Evolutionary conservation across 2,888 invertebrate genomes (phyloP).

Genomic region (Taphrorychus bicolor): DNA sequence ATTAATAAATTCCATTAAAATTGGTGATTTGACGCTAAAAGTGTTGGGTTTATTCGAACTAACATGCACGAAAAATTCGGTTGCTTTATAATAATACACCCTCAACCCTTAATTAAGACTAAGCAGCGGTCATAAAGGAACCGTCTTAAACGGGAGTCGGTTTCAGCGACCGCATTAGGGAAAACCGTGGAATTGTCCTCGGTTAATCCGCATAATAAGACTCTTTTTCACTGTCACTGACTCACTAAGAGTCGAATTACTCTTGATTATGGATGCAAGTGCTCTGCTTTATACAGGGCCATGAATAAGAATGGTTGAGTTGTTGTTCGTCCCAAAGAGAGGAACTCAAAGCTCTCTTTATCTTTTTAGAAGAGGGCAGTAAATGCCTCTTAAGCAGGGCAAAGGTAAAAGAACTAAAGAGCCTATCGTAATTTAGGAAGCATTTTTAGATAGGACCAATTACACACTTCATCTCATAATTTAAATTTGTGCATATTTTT

Average conservation of each 20-base stretch:
- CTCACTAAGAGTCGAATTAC: constrained; percentile 51
- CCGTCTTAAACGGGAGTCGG: constrained; percentile 16
- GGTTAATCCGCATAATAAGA: constrained; percentile 57
- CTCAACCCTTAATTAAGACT: constrained; percentile 19
- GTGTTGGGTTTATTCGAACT: neutral
- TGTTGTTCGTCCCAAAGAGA: neutral
- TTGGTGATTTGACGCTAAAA: neutral
- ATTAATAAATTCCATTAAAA: constrained; percentile 17
- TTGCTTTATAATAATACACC: too few relatives aligned
- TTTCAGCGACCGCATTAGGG: constrained; percentile 27
- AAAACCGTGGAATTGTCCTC: constrained; percentile 46
- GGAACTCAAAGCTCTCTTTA: neutral
- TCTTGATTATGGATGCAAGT: constrained; percentile 41
- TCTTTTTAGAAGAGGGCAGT: neutral
- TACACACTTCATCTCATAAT: too few relatives aligned
- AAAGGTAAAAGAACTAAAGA: too few relatives aligned
- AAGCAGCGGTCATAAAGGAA: constrained; percentile 30
- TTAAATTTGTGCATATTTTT: too few relatives aligned
- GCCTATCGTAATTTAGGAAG: too few relatives aligned
- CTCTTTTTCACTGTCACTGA: constrained; percentile 55
- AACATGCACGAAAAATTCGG: neutral
- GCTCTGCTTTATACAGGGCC: neutral
- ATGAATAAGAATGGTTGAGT: neutral
- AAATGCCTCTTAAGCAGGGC: too few relatives aligned
- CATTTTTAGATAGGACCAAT: too few relatives aligned